Conservation (phyloP, 2,113 vertebrate species). For the Motacilla alba region DNA sequence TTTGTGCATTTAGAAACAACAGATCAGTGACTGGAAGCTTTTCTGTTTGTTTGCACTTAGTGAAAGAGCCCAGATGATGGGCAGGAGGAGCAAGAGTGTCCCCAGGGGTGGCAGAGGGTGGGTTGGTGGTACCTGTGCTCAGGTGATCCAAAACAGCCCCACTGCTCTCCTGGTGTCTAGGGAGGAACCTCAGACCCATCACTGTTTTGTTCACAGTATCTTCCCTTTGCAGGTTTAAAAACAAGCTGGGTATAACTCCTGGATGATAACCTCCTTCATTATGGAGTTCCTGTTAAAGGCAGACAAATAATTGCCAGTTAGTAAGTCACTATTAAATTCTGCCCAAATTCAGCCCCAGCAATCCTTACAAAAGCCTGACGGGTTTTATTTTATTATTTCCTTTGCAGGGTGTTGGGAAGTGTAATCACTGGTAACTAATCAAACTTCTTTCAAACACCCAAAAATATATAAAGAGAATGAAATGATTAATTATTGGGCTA, state of each 20-base stretch:
- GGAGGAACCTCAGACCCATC: not conserved
- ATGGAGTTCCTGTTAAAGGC: not conserved
- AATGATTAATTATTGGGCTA: constrained; percentile 71
- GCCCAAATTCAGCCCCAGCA: constrained; percentile 28
- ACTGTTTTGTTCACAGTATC: not conserved
- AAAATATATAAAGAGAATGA: constrained; percentile 70
- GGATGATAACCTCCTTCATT: not conserved
- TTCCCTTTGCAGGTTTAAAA: not conserved
- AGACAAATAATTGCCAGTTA: constrained; percentile 46
- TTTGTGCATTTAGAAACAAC: not conserved
- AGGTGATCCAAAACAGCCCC: not conserved
- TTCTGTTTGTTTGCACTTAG: not conserved
- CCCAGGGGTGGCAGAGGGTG: not conserved
- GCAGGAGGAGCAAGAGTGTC: not conserved
- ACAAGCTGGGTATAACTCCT: not conserved
- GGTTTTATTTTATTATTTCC: constrained; percentile 67
- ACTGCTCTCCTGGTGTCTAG: not conserved
- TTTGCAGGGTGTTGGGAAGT: constrained; percentile 50
- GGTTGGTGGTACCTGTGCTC: not conserved
- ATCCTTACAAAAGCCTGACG: constrained; percentile 36
- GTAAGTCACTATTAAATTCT: constrained; percentile 2
- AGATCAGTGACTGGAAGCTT: not conserved
- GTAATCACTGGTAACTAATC: constrained; percentile 72
- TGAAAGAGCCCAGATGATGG: not conserved
- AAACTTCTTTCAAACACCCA: constrained; percentile 67